Percentiles rank a stretch among this genome's conserved stretches.
These are phyloP conservation scores for Drosophila buzzatii DNA, from an alignment of 2,888 invertebrate species.

Conservation along the genomic window DNA sequence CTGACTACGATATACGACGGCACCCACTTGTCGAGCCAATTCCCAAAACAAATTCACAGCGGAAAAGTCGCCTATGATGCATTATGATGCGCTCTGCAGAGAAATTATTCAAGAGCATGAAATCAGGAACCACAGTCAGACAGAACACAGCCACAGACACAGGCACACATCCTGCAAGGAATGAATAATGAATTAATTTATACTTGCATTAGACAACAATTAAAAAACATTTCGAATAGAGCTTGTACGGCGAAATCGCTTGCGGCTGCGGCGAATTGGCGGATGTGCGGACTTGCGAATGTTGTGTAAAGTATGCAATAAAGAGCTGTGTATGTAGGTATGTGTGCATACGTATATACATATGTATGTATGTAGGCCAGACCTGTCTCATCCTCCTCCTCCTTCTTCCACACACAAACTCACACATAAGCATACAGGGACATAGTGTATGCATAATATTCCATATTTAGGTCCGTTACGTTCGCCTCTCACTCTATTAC, in stretches of 20 bases:
- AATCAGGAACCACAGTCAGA: neutral
- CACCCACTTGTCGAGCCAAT: neutral
- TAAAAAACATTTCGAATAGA: constrained; percentile 17
- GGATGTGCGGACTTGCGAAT: constrained; percentile 21
- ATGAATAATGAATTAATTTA: constrained; percentile 32
- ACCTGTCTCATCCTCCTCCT: neutral
- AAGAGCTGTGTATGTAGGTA: constrained; percentile 12
- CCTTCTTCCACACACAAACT: constrained; percentile 2
- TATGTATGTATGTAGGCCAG: neutral
- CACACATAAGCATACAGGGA: neutral
- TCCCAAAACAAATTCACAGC: neutral
- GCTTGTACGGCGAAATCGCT: constrained; percentile 18
- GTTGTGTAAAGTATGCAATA: constrained; percentile 30
- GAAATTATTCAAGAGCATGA: neutral
- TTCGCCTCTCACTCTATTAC: constrained; percentile 6
- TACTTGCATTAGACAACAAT: constrained; percentile 17
- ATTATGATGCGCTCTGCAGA: neutral
- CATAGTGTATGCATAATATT: constrained; percentile 19
- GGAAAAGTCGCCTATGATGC: constrained; percentile 4
- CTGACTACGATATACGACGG: neutral
- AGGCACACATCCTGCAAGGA: neutral
- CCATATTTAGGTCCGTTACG: neutral
- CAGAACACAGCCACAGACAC: neutral
- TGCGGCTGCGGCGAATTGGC: constrained; percentile 7
- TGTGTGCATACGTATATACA: neutral